These are phyloP conservation scores for Puffinus mauretanicus DNA, from an alignment of 2,113 vertebrate species.

Conservation along the genomic window DNA sequence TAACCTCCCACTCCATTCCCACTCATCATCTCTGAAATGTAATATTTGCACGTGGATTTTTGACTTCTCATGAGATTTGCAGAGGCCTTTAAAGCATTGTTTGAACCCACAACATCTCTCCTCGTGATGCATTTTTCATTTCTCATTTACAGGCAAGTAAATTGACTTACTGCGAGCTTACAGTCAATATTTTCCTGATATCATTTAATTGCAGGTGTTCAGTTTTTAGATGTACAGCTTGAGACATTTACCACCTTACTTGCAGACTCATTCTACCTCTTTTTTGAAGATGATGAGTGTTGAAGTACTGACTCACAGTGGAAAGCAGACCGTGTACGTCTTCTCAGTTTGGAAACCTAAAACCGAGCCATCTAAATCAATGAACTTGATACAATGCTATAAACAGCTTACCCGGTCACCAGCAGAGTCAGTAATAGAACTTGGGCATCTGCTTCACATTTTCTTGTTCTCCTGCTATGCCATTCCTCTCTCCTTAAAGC, in stretches of 20 bases:
- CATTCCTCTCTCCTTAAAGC: conserved; percentile 8
- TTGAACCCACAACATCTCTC: background rate
- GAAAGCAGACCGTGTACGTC: background rate
- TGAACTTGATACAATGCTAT: background rate
- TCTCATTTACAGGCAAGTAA: background rate
- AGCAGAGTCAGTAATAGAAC: background rate
- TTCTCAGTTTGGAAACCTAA: conserved; percentile 21
- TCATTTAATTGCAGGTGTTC: background rate
- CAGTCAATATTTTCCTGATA: background rate
- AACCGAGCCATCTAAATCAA: conserved; percentile 12
- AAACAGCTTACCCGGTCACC: conserved; percentile 2
- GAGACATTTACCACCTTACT: background rate
- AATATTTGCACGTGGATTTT: conserved; percentile 4
- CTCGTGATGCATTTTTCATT: background rate
- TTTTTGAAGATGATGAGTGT: background rate
- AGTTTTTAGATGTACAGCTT: background rate
- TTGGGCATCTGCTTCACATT: conserved; percentile 24
- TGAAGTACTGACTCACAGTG: conserved; percentile 20
- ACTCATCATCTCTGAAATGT: background rate
- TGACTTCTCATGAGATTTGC: background rate
- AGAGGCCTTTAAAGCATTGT: background rate
- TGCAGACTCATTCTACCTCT: background rate
- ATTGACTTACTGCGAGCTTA: background rate
- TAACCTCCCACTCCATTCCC: conserved; percentile 50
- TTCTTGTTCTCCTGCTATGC: conserved; percentile 4